These are phyloP conservation scores for Notarius lentiginosus DNA, from an alignment of 2,113 vertebrate genomes.

Conservation along the genomic window DNA sequence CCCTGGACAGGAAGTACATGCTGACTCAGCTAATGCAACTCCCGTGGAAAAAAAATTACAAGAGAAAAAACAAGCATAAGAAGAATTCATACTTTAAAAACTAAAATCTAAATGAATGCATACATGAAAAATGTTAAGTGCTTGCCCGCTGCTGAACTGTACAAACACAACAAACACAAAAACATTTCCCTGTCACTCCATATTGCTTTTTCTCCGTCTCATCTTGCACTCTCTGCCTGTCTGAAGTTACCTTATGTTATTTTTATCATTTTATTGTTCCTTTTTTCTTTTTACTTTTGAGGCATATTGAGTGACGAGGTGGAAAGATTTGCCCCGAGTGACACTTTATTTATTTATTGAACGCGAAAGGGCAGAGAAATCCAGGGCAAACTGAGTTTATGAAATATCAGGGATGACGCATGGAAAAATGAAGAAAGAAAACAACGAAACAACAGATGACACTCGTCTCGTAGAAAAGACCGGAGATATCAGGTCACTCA, in stretches of 20 bases:
- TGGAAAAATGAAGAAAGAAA: not conserved
- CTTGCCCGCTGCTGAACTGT: slow-evolving; percentile 69
- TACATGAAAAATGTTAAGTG: slow-evolving; percentile 70
- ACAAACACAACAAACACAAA: slow-evolving; percentile 56
- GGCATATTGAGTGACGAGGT: slow-evolving; percentile 57
- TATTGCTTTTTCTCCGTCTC: not conserved
- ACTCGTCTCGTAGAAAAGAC: slow-evolving; percentile 6
- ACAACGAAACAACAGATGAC: not conserved
- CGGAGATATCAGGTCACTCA: not conserved
- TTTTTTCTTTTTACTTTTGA: slow-evolving; percentile 58
- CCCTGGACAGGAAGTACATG: slow-evolving; percentile 53
- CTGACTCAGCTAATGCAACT: slow-evolving; percentile 67
- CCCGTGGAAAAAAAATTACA: slow-evolving; percentile 46
- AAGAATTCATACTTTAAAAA: slow-evolving; percentile 68
- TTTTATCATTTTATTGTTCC: slow-evolving; percentile 53
- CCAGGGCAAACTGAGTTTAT: slow-evolving; percentile 28
- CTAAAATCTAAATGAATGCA: slow-evolving; percentile 74
- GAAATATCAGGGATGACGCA: slow-evolving; percentile 7
- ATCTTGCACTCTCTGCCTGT: slow-evolving; percentile 24
- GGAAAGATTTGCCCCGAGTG: slow-evolving; percentile 62
- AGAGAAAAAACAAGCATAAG: slow-evolving; percentile 33
- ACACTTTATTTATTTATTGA: slow-evolving; percentile 72
- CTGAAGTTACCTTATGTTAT: slow-evolving; percentile 57
- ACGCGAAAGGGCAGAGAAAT: slow-evolving; percentile 49
- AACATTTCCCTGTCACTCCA: slow-evolving; percentile 15